These are phyloP conservation scores for Pyrgus malvae DNA, from an alignment of 2,888 invertebrate genomes.

Conservation along the genomic window DNA sequence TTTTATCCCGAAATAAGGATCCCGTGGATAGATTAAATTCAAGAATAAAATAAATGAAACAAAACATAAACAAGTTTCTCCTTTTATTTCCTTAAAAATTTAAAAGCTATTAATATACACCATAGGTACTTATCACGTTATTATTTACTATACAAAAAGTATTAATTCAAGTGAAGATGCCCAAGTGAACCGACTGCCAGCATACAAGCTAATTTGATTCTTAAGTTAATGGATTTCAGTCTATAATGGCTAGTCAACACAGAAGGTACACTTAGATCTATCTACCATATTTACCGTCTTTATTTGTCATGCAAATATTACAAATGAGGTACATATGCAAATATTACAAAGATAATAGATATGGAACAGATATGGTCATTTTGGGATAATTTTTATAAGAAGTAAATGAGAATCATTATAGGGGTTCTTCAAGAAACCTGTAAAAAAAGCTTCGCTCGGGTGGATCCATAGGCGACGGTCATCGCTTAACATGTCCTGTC, in stretches of 20 bases:
- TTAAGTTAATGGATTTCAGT: slow-evolving; percentile 13
- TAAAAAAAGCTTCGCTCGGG: no score
- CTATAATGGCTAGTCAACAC: slow-evolving; percentile 6
- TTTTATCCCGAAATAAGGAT: no score
- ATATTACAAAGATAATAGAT: no score
- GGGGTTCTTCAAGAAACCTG: no score
- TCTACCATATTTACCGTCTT: no score
- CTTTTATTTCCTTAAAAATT: slow-evolving; percentile 6
- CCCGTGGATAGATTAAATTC: no score
- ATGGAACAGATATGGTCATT: no score
- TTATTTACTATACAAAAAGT: slow-evolving; percentile 20
- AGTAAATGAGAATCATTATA: no score
- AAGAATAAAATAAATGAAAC: background rate
- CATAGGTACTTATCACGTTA: slow-evolving; percentile 2
- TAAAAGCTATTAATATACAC: slow-evolving; percentile 11
- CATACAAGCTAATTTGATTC: slow-evolving; percentile 13
- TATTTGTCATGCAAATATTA: background rate
- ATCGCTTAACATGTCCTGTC: no score
- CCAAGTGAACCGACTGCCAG: background rate
- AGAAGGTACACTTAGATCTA: slow-evolving; percentile 10
- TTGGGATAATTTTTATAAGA: no score
- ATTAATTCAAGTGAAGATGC: background rate
- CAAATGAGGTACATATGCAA: background rate
- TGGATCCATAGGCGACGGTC: no score
- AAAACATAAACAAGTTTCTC: background rate